These are phyloP conservation scores for Saccostrea cuccullata DNA, from an alignment of 1,140 invertebrate genomes.

Conservation along the genomic window DNA sequence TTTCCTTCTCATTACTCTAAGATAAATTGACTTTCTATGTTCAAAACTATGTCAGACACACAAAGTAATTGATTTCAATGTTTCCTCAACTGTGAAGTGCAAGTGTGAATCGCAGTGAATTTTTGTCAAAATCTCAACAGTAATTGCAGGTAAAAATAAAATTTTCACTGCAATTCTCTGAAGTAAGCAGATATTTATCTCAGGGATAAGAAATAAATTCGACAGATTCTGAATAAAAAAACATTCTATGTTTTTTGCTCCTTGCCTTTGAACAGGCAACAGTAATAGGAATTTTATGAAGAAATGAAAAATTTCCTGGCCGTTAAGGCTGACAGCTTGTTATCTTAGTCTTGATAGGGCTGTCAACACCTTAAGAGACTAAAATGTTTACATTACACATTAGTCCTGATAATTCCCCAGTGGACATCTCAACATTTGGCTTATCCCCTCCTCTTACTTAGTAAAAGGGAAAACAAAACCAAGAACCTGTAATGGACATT, in stretches of 20 bases:
- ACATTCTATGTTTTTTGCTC: background rate
- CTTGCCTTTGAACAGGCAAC: background rate
- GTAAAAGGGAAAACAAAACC: background rate
- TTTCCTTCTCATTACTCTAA: conserved; percentile 8
- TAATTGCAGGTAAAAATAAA: background rate
- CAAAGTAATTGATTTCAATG: conserved; percentile 36
- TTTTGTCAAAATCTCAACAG: conserved; percentile 1
- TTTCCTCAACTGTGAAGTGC: conserved; percentile 14
- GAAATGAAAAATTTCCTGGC: conserved; percentile 4
- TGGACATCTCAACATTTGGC: background rate
- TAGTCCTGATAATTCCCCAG: background rate
- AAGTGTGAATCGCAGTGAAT: conserved; percentile 14
- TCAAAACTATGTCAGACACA: conserved; percentile 24
- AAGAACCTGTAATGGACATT: background rate
- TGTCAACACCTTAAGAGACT: background rate
- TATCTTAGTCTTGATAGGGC: background rate
- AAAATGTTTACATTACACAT: conserved; percentile 8
- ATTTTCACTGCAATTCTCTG: conserved; percentile 1
- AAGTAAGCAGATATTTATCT: background rate
- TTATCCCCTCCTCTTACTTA: background rate
- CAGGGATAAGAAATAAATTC: conserved; percentile 18
- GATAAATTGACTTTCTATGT: conserved; percentile 33
- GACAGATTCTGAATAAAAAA: background rate
- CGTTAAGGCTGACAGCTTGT: background rate
- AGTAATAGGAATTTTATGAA: background rate